Evolutionary conservation across 2,113 vertebrate genomes (phyloP), one percentile per base, ranked within the genome.

Genomic region (Excalfactoria chinensis): DNA sequence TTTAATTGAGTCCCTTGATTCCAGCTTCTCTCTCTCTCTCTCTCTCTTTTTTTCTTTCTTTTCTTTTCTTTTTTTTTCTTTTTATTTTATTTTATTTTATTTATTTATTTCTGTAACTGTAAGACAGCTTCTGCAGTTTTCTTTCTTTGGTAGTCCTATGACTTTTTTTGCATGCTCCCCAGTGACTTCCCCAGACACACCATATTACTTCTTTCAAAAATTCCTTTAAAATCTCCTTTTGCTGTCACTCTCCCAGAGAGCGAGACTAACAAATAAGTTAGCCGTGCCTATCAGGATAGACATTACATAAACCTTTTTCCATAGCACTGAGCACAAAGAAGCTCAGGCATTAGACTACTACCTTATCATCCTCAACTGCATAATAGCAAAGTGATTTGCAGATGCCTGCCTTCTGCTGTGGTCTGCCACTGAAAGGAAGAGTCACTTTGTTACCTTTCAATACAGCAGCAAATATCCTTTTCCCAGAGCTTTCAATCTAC

Each of bases 1-100:
- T 59, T 73, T 89, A 90, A 92, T 84, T 86, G 88, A 80, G 68
- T 80, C 68, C 79, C 86, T 76, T 49, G 83, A 73, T 85, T 93
- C 68, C 78, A 81, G 51, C 11, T 84, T 13, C 25, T 20, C 7
- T 41, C 9, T 37, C 1, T 0, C 43, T 43, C 40, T 41, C 40
- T 41, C 40, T 41, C 40, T 41, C 40, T 41, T 11, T 41, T 11
- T 41, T 11, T 41, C 11, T 43, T 43, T 43, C 15, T 9, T 28
- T 53, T 15, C 9, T 53, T 15, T 15, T 2, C 11, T 25, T 26
- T 16, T 46, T 59, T 9, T 11, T 30, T 0, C 8, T 19, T 44
- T 44, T 18, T 44, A 25, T 25, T 49, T 13, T 18, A 13, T 7
- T 23, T 2, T 11, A 25, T 26, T 19, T n/a, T 66, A 53, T 40